A percentile compares a stretch with the other conserved stretches of the same genome.
Evolutionary conservation across 2,888 invertebrate species (phyloP).

Genomic region (Plagodis pulveraria): DNA sequence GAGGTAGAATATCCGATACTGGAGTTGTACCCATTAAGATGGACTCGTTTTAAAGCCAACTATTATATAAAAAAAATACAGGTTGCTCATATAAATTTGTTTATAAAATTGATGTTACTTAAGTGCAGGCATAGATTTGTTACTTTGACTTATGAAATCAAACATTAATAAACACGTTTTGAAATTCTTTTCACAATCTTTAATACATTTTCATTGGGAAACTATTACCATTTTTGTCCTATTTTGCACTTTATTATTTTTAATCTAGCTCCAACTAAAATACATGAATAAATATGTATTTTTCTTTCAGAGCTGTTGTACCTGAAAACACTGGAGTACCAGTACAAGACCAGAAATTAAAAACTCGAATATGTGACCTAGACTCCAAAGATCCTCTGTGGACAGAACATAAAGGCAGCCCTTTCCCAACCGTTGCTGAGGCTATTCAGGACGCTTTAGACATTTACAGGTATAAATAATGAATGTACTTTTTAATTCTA

Average conservation of each 20-base stretch:
- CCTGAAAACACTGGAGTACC: conserved; percentile 71
- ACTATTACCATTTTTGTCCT: conserved; percentile 5
- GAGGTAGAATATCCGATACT: no score
- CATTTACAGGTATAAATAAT: conserved; percentile 88
- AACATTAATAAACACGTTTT: no score
- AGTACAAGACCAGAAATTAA: conserved; percentile 88
- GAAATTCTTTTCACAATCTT: no score
- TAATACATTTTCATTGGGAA: no score
- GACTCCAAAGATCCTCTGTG: conserved; percentile 96
- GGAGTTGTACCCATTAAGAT: no score
- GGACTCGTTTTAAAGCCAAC: no score
- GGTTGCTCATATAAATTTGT: no score
- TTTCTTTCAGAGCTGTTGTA: conserved; percentile 66
- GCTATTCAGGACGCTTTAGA: conserved; percentile 99
- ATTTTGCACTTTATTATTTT: conserved; percentile 7
- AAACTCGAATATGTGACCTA: conserved; percentile 95
- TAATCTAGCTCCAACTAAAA: neutral
- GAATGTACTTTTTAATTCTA: neutral
- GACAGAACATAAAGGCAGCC: conserved; percentile 96
- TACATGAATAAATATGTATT: no score
- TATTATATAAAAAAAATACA: no score
- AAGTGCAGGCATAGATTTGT: no score
- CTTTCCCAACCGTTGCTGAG: conserved; percentile 97
- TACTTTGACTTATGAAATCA: no score
- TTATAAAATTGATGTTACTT: no score